Evolutionary conservation across 1,140 invertebrate genomes (phyloP).

Genomic region (Agraylea sexmaculata): DNA sequence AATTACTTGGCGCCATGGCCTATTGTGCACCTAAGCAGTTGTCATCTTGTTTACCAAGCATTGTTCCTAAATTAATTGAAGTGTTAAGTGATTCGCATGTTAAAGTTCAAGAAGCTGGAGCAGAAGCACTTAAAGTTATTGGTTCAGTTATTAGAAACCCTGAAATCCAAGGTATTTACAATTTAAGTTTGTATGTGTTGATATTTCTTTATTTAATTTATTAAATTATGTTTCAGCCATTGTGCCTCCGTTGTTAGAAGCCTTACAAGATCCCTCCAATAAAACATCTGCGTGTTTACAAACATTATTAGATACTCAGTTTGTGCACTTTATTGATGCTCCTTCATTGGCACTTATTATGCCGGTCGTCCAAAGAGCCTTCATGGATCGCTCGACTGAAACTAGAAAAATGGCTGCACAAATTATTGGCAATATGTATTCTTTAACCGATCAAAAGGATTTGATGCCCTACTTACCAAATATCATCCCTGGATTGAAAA

Average conservation of each 20-base stretch:
- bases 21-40: constrained; percentile 98
- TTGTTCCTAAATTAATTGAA: constrained; percentile 97
- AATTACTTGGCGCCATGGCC: constrained; percentile 93
- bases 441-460: constrained; percentile 97
- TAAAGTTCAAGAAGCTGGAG: constrained; percentile 95
- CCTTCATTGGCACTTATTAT: constrained; percentile 97
- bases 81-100: constrained; percentile 95
- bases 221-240: constrained; percentile 50
- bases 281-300: constrained; percentile 88
- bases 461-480: constrained; percentile 91
- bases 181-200: background rate
- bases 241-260: constrained; percentile 81
- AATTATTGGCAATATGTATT: constrained; percentile 99
- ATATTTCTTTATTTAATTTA: constrained; percentile 3
- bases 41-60: constrained; percentile 92
- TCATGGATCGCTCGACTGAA: constrained; percentile 93
- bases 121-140: constrained; percentile 90
- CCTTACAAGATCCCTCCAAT: constrained; percentile 91
- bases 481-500: constrained; percentile 94
- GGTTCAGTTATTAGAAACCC: constrained; percentile 97
- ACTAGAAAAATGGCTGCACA: constrained; percentile 98
- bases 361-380: constrained; percentile 95
- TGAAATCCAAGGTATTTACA: constrained; percentile 78
- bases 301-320: constrained; percentile 90
- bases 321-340: constrained; percentile 98